These are phyloP conservation scores for Chitala chitala DNA, from an alignment of 2,113 vertebrate genomes.

Conservation along the genomic window DNA sequence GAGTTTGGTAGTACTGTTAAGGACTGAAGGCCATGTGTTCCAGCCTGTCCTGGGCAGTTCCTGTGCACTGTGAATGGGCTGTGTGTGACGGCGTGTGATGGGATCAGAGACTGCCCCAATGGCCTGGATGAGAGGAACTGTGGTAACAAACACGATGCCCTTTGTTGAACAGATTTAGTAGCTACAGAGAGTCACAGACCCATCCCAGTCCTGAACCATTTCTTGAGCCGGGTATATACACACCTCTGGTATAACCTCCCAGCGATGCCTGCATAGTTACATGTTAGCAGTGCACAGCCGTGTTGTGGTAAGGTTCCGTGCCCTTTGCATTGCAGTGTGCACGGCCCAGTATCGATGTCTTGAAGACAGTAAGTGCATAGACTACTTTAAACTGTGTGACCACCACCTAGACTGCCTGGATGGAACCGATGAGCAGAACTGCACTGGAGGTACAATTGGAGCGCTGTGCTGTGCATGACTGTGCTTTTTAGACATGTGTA, in stretches of 20 bases:
- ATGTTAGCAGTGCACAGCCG: too few species aligned
- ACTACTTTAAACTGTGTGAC: slow-evolving; percentile 77
- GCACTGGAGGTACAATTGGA: slow-evolving; percentile 63
- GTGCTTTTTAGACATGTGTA: slow-evolving; percentile 14
- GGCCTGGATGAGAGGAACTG: slow-evolving; percentile 89
- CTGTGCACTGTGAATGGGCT: slow-evolving; percentile 77
- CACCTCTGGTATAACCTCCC: too few species aligned
- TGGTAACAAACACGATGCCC: too few species aligned
- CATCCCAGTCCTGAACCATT: too few species aligned
- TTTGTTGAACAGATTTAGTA: background rate
- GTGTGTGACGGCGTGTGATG: slow-evolving; percentile 83
- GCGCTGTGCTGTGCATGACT: slow-evolving; percentile 23
- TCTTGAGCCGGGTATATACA: too few species aligned
- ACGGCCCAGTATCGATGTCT: slow-evolving; percentile 77
- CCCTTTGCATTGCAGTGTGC: slow-evolving; percentile 68
- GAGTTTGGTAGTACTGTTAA: background rate
- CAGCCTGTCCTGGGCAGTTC: slow-evolving; percentile 84
- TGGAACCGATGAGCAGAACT: slow-evolving; percentile 74
- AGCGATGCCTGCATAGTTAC: too few species aligned
- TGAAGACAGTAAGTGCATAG: slow-evolving; percentile 77
- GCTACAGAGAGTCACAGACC: too few species aligned
- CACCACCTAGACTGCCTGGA: slow-evolving; percentile 71
- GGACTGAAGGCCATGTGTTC: slow-evolving; percentile 20
- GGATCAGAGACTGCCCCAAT: slow-evolving; percentile 83
- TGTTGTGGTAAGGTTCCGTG: too few species aligned